These are phyloP conservation scores for Ceyx melanurus DNA, from an alignment of 2,113 vertebrate genomes.

Conservation along the genomic window DNA sequence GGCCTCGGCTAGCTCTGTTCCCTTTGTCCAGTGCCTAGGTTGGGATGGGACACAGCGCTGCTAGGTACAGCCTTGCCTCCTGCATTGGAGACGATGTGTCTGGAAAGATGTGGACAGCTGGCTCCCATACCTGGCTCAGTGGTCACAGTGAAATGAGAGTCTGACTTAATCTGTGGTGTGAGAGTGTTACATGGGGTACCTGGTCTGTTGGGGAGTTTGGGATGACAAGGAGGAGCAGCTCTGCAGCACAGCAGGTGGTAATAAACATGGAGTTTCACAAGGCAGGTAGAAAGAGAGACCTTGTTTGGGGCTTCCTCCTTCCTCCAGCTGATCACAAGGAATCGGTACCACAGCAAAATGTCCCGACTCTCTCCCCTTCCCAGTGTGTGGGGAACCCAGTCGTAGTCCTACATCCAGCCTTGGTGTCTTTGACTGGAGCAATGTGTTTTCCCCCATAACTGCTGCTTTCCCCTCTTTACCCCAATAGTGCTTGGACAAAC, in stretches of 20 bases:
- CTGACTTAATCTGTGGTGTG: background rate
- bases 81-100: background rate
- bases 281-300: background rate
- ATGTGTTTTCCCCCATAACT: background rate
- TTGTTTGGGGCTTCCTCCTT: background rate
- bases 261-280: background rate
- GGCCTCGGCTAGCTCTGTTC: background rate
- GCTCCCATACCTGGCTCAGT: background rate
- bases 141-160: background rate
- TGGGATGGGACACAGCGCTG: background rate
- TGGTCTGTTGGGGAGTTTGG: background rate
- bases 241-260: background rate
- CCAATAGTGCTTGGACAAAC: background rate
- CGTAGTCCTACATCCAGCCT: background rate
- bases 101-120: background rate
- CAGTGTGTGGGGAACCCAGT: background rate
- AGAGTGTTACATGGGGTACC: background rate
- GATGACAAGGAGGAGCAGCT: background rate
- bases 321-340: background rate
- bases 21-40: background rate
- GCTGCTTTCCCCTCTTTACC: rapidly evolving
- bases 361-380: background rate
- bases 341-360: background rate
- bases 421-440: background rate
- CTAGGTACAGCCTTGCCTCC: background rate